phyloP scores from a whole-genome alignment of 2,797 vertebrate genomes.

The Neopelma chrysocephalum region DNA sequence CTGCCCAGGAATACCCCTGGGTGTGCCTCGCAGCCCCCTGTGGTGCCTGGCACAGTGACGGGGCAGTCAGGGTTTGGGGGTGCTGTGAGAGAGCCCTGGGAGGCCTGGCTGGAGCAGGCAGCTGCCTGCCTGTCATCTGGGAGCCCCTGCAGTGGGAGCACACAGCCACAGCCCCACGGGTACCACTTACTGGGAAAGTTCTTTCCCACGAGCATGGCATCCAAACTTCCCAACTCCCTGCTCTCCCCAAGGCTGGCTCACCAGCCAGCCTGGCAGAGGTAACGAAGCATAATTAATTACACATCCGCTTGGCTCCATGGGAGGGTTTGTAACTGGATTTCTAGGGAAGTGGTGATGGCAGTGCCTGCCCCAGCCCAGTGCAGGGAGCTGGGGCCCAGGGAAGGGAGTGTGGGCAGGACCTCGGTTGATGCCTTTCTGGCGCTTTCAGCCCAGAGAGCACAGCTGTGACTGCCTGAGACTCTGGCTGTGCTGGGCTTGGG shows the following conservation, averaged over 20 bases:
- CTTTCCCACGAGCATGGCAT: fast-evolving
- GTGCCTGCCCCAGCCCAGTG: fast-evolving
- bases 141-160: fast-evolving
- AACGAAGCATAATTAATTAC: neutral
- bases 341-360: neutral
- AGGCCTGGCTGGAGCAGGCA: neutral
- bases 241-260: neutral
- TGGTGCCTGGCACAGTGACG: fast-evolving
- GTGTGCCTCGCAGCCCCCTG: fast-evolving
- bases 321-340: neutral
- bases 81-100: neutral
- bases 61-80: neutral
- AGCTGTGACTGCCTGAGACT: fast-evolving
- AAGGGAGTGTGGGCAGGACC: fast-evolving
- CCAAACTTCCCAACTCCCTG: neutral
- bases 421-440: fast-evolving
- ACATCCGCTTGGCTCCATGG: neutral
- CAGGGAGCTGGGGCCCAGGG: neutral
- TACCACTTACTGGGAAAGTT: neutral
- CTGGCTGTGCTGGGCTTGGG: neutral
- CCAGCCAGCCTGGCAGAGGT: constrained; percentile 2
- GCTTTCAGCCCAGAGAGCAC: neutral
- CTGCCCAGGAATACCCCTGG: neutral
- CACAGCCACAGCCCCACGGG: fast-evolving
- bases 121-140: neutral